Evolutionary conservation across 1,140 invertebrate species (phyloP).

Genomic region (Melanaphis sacchari): DNA sequence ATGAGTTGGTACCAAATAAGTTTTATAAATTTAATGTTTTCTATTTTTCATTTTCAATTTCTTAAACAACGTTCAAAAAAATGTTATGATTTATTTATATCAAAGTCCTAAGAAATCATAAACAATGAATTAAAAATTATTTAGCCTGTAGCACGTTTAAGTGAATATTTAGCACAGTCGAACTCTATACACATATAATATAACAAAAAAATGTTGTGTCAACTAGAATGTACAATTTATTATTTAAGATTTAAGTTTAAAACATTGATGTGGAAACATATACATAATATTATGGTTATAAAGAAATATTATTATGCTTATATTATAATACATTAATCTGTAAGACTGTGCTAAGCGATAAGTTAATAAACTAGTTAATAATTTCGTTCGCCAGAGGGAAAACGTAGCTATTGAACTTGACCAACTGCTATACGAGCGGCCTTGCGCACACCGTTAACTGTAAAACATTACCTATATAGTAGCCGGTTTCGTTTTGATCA

Average conservation of each 20-base stretch:
- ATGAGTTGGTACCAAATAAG: not conserved
- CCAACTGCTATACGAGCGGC: not conserved
- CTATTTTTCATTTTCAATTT: not conserved
- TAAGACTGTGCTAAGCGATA: not conserved
- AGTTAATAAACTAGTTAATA: not conserved
- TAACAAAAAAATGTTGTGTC: not conserved
- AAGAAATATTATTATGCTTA: not conserved
- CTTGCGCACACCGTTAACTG: not conserved
- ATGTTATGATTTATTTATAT: not conserved
- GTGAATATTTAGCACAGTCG: not conserved
- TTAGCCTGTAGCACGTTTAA: not conserved
- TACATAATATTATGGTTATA: not conserved
- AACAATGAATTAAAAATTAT: not conserved
- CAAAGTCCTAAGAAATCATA: not conserved
- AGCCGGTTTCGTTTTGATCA: constrained; percentile 23
- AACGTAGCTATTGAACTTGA: constrained; percentile 12
- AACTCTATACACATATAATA: not conserved
- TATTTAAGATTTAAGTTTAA: not conserved
- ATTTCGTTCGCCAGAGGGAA: not conserved
- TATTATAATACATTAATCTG: not conserved
- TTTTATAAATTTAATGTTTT: not conserved
- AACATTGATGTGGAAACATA: not conserved
- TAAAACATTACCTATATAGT: not conserved
- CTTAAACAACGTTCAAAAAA: not conserved
- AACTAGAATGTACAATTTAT: not conserved